A percentile compares a stretch with the other conserved stretches of the same genome.
Evolutionary conservation across 2,113 vertebrate genomes (phyloP).

Genomic region (Marcusenius ussheri): DNA sequence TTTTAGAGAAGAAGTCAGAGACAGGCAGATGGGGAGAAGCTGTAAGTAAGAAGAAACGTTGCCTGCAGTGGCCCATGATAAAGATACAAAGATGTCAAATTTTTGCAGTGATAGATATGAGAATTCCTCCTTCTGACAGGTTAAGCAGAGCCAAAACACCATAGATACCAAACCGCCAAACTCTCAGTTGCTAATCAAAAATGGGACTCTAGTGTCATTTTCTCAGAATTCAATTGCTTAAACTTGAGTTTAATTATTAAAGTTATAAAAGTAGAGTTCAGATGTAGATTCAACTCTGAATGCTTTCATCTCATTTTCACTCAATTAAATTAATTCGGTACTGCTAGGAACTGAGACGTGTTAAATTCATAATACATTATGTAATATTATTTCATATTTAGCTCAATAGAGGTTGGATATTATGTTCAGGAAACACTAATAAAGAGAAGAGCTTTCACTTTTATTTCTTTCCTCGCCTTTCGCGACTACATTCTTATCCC

Average conservation of each 20-base stretch:
- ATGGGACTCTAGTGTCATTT: background rate
- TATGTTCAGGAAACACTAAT: background rate
- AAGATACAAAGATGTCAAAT: background rate
- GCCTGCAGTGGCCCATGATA: background rate
- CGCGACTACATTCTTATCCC: background rate
- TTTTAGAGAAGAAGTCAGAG: conserved; percentile 39
- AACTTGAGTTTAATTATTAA: background rate
- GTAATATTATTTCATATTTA: background rate
- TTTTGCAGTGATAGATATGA: background rate
- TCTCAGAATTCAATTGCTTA: background rate
- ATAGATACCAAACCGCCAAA: background rate
- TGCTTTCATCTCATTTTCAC: background rate
- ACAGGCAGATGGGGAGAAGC: conserved; percentile 5
- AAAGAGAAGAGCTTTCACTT: background rate
- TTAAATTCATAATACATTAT: background rate
- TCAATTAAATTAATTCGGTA: background rate
- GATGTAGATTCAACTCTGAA: background rate
- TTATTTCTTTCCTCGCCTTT: background rate
- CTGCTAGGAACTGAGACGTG: background rate
- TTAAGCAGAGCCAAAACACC: background rate
- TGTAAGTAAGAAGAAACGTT: conserved; percentile 12
- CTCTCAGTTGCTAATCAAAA: background rate
- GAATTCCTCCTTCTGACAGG: background rate
- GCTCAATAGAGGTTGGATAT: background rate
- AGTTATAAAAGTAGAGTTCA: background rate